Base-by-base conservation (phyloP, 2,113 vertebrate genomes). In the Halichoerus grypus region DNA sequence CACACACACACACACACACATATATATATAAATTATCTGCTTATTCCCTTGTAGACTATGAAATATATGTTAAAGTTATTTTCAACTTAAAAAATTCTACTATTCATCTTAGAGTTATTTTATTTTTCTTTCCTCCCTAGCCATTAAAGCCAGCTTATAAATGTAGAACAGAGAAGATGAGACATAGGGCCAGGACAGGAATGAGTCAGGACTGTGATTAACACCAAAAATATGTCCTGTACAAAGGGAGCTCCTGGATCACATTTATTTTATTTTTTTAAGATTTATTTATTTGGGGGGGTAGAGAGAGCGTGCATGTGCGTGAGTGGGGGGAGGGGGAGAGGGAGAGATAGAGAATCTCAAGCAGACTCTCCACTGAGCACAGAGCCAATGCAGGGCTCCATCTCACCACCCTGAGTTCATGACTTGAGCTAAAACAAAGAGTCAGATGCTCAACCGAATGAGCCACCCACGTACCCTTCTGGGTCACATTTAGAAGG, bases 141-240 rank as follows among this genome's bases (percentile, higher is more conserved):
- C 18, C 28, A 83, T 88, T 88, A 96, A 63, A 67, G 33, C 10
- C 83, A 93, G 21, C 33, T 79, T 74, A 85, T 33, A 49, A 85
- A 85, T 76, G 55, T 88, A 46, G 9, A 92, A 96, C 19, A 81
- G n/a, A 24, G 67, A 97, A 94, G 26, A 97, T 31, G 22, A 86
- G 79, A 61, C 39, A 57, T 5, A 91, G 91, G 16, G 31, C 9
- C 24, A 53, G 65, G 81, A 71, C 11, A 94, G n/a, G 19, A 86
- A 94, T 94, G 63, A 88, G 26, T 88, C 53, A 90, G 28, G 88
- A 94, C 51, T 86, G 22, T 36, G 21, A 84, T 77, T 69, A 89
- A 85, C 26, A 80, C 16, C 22, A 93, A 82, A 89, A 95, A 76
- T 49, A 81, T 46, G 21, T 55, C 22, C 8, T 42, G 7, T 86